Conservation (phyloP, 2,113 vertebrate genomes). For the Gobiocypris rarus region DNA sequence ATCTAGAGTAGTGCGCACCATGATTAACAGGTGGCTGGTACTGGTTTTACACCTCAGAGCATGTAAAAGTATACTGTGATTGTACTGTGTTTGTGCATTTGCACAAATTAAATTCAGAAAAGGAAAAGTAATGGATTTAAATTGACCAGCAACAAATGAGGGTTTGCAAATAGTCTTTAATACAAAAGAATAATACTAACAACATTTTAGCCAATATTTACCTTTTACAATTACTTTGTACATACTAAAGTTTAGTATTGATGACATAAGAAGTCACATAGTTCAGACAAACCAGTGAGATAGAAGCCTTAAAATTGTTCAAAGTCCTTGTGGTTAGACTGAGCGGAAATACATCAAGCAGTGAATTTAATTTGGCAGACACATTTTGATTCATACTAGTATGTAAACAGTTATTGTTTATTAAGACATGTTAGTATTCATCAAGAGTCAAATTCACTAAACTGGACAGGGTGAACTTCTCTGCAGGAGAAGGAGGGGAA, state of each 20-base stretch:
- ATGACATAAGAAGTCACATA: background rate
- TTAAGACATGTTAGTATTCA: constrained; percentile 52
- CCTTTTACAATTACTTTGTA: constrained; percentile 9
- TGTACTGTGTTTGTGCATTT: no score
- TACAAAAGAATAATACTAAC: constrained; percentile 34
- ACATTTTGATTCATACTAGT: background rate
- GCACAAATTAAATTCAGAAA: background rate
- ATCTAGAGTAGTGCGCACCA: constrained; percentile 28
- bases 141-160: background rate
- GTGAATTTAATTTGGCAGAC: background rate
- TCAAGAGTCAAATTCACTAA: constrained; percentile 74
- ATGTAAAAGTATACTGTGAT: background rate
- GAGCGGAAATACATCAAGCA: background rate
- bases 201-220: background rate
- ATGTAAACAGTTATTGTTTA: background rate
- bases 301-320: background rate
- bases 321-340: background rate
- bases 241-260: constrained; percentile 7
- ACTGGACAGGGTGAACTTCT: constrained; percentile 65
- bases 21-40: constrained; percentile 7
- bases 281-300: background rate
- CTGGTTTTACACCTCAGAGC: background rate
- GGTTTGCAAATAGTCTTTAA: constrained; percentile 40
- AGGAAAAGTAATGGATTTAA: background rate
- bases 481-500: constrained; percentile 52